These are phyloP conservation scores for Sebastes schlegelii DNA, from an alignment of 2,113 vertebrate species.

Conservation along the genomic window DNA sequence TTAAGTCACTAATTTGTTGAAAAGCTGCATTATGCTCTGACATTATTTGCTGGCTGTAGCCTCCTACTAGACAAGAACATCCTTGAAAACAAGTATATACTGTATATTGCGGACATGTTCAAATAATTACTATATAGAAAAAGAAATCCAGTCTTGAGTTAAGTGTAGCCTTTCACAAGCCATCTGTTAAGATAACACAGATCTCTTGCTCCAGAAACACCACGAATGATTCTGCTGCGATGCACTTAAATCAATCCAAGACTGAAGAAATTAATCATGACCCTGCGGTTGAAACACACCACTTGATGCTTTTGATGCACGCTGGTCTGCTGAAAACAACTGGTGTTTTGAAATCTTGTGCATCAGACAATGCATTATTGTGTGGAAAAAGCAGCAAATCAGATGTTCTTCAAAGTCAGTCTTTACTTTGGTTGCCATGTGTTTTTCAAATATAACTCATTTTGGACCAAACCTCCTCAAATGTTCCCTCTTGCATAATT, in stretches of 20 bases:
- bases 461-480: neutral
- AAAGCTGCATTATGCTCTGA: neutral
- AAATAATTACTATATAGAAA: slow-evolving; percentile 7
- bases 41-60: neutral
- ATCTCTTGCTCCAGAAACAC: slow-evolving; percentile 22
- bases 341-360: slow-evolving; percentile 31
- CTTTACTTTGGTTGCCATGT: slow-evolving; percentile 29
- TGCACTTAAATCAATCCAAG: slow-evolving; percentile 50
- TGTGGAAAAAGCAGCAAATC: slow-evolving; percentile 44
- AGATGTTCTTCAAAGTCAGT: slow-evolving; percentile 40
- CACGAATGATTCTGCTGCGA: slow-evolving; percentile 35
- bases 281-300: slow-evolving; percentile 43
- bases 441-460: slow-evolving; percentile 16
- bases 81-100: neutral
- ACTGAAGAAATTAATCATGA: slow-evolving; percentile 30
- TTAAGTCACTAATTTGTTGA: neutral
- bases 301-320: slow-evolving; percentile 54
- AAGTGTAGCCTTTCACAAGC: slow-evolving; percentile 18
- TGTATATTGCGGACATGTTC: neutral
- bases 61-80: neutral
- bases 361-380: slow-evolving; percentile 39
- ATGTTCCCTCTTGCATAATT: neutral
- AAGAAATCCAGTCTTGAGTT: neutral
- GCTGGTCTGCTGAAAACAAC: slow-evolving; percentile 53
- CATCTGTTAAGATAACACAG: slow-evolving; percentile 21